phyloP scores from a whole-genome alignment of 2,113 vertebrate species.

The Laticauda laticaudata region DNA sequence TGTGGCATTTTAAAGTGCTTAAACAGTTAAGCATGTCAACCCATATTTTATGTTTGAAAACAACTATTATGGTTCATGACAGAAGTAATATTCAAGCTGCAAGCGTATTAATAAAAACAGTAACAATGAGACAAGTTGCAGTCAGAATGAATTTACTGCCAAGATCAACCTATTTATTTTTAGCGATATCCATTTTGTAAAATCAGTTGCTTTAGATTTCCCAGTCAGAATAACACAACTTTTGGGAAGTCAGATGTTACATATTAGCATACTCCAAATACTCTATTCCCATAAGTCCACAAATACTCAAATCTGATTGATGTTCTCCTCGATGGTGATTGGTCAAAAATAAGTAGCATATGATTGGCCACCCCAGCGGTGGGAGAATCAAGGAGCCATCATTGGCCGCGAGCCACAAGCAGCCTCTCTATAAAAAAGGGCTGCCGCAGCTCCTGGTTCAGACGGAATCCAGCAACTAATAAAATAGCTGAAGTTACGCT shows the following conservation, averaged over 20 bases:
- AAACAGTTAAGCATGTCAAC: conserved; percentile 23
- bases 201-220: conserved; percentile 61
- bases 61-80: conserved; percentile 49
- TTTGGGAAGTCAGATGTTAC: conserved; percentile 29
- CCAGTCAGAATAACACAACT: conserved; percentile 50
- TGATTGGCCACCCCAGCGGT: too few relatives aligned
- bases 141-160: conserved; percentile 50
- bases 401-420: too few relatives aligned
- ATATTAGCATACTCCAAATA: too few relatives aligned
- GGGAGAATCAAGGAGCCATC: too few relatives aligned
- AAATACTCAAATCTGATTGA: too few relatives aligned
- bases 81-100: conserved; percentile 41
- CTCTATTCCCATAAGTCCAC: too few relatives aligned
- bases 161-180: conserved; percentile 51
- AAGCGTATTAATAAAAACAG: conserved; percentile 50
- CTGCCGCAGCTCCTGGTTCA: too few relatives aligned
- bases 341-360: too few relatives aligned
- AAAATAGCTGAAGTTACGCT: too few relatives aligned
- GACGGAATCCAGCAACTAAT: too few relatives aligned
- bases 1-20: conserved; percentile 12
- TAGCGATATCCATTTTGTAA: conserved; percentile 35
- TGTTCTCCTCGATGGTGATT: too few relatives aligned
- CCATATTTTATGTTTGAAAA: conserved; percentile 48
- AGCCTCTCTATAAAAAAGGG: too few relatives aligned
- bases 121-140: conserved; percentile 40